Percentiles rank a stretch among this genome's conserved stretches.
phyloP scores from a whole-genome alignment of 2,113 vertebrate genomes.

The Prunella himalayana region DNA sequence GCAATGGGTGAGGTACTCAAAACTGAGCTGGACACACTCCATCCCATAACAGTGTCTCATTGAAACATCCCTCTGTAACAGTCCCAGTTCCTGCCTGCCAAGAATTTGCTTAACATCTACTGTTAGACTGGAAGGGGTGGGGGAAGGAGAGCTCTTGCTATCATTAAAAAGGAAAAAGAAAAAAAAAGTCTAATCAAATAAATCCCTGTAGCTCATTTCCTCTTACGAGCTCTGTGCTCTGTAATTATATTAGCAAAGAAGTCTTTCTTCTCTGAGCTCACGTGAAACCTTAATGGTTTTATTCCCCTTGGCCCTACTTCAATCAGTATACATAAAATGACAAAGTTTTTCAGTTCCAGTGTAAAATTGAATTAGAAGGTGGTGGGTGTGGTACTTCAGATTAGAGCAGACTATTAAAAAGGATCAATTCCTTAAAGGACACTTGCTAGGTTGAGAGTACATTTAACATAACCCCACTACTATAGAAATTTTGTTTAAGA shows the following conservation, averaged over 20 bases:
- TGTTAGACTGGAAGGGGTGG: background rate
- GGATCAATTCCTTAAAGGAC: background rate
- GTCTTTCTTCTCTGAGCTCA: constrained; percentile 29
- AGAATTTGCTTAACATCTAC: background rate
- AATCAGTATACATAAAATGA: background rate
- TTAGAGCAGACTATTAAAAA: background rate
- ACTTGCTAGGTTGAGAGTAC: background rate
- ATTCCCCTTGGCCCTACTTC: constrained; percentile 44
- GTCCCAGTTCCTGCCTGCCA: background rate
- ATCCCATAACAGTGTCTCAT: background rate
- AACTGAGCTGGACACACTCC: background rate
- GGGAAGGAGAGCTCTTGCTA: background rate
- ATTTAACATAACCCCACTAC: background rate
- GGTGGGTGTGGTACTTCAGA: background rate
- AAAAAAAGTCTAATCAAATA: constrained; percentile 1
- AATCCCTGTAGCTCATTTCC: constrained; percentile 41
- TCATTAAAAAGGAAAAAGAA: background rate
- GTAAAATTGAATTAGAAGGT: background rate
- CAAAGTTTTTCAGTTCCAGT: background rate
- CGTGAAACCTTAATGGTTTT: constrained; percentile 5
- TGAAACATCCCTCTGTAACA: background rate
- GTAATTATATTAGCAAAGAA: constrained; percentile 39
- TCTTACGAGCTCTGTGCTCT: constrained; percentile 22
- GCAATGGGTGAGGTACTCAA: background rate
- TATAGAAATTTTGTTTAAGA: background rate